Base-by-base conservation (phyloP, 2,113 vertebrate genomes). In the Oxyruncus cristatus region DNA sequence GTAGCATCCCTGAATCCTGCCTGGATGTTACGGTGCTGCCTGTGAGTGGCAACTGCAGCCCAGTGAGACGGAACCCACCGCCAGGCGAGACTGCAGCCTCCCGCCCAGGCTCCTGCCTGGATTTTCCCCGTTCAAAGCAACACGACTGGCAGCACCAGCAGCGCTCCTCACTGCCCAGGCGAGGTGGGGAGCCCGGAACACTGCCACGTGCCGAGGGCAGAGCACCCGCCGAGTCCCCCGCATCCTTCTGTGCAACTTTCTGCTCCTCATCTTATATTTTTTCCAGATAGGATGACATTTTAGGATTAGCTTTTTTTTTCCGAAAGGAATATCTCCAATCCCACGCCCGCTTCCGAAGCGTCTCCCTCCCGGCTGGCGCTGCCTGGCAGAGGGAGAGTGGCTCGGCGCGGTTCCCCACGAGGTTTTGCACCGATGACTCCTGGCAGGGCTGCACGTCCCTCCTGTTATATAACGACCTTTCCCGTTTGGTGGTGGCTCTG, bases 381-480 rank as follows among this genome's bases (percentile, higher is more conserved):
- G 88, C 90, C 72, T 68, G 39, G 49, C 75, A 76, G 44, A 61
- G 62, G 80, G 63, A 88, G 53, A 21, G 58, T 0, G 3, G 66
- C 76, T 91, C 23, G 2, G 76, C 20, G 5, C 23, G 0, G 66
- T 6, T 79, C 80, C 73, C 73, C 22, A 7, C 0, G 3, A 93
- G 85, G 90, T 94, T 92, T 95, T 50, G 78, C 62, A 94, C 90
- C 59, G 39, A 46, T 49, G 93, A 32, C 90, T 97, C 93, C 67
- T 46, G 82, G 62, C 85, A 65, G 75, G 95, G 92, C 76, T 63
- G 75, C 92, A 76, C 73, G 63, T 92, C 81, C 72, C 85, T 94
- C 81, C 42, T 21, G 42, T 97, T 97, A 95, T 85, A 65, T 97
- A 97, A 96, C 27, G 4, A 62, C 85, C 70, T 56, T 47, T 63